Conservation (phyloP, 2,888 invertebrate genomes). For the Tinea pellionella region DNA sequence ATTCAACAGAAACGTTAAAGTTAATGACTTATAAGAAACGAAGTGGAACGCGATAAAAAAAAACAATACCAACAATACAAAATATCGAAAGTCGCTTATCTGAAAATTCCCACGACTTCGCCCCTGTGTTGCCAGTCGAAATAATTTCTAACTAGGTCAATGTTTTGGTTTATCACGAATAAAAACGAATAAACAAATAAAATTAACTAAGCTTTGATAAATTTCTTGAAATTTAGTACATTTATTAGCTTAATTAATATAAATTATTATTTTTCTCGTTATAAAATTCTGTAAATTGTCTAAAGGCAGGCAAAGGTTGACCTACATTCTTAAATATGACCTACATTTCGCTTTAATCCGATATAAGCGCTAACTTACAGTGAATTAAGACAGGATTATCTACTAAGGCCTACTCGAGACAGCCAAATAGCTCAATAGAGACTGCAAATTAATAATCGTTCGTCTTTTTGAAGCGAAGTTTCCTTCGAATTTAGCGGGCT, state of each 20-base stretch:
- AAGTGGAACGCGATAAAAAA: conserved; percentile 31
- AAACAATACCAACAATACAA: conserved; percentile 40
- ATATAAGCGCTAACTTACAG: too few relatives aligned
- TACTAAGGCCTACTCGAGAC: too few relatives aligned
- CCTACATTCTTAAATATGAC: conserved; percentile 21
- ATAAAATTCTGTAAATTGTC: conserved; percentile 16
- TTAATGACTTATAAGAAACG: conserved; percentile 34
- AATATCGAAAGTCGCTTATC: conserved; percentile 43
- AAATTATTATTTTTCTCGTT: too few relatives aligned
- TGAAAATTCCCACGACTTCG: conserved; percentile 38
- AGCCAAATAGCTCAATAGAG: too few relatives aligned
- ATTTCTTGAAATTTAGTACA: conserved; percentile 23
- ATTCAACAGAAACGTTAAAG: background rate
- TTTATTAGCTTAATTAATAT: too few relatives aligned
- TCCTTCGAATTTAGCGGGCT: too few relatives aligned
- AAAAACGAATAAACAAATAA: too few relatives aligned
- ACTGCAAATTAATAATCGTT: too few relatives aligned
- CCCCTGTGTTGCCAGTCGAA: background rate
- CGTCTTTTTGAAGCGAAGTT: too few relatives aligned
- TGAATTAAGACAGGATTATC: too few relatives aligned
- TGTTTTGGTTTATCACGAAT: background rate
- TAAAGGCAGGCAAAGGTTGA: conserved; percentile 33
- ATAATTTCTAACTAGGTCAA: conserved; percentile 3
- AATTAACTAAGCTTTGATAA: too few relatives aligned
- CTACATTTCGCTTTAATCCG: too few relatives aligned